Evolutionary conservation across 2,113 vertebrate genomes (phyloP).

Genomic region (Tenrec ecaudatus): DNA sequence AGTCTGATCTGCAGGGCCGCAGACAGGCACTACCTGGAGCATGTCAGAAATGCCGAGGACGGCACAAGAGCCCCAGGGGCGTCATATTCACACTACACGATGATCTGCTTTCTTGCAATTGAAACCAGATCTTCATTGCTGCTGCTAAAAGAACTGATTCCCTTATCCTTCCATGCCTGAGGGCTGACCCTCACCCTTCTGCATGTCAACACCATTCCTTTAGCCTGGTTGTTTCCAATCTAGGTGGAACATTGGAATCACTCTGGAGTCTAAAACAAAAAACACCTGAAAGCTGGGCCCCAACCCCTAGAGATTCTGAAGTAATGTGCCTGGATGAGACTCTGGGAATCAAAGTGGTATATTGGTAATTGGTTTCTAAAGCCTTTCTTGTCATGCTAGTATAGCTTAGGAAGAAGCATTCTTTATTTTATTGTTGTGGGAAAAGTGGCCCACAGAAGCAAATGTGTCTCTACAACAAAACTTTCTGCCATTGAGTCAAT

Average conservation of each 20-base stretch:
- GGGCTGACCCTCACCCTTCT: background rate
- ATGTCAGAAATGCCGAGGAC: background rate
- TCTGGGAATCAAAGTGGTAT: background rate
- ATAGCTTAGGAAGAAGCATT: background rate
- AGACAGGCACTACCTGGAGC: background rate
- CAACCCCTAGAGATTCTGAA: conserved; percentile 12
- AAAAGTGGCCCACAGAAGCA: too few relatives aligned
- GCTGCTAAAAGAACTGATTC: background rate
- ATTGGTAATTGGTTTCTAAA: background rate
- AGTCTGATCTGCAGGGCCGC: background rate
- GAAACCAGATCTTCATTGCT: background rate
- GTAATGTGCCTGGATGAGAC: background rate
- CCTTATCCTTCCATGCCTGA: background rate
- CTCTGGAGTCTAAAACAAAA: background rate
- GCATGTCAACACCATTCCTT: background rate
- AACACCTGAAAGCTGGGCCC: background rate
- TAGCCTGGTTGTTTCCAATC: background rate
- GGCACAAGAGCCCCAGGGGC: background rate
- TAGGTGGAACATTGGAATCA: background rate
- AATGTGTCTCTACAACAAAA: too few relatives aligned
- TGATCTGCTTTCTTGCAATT: background rate
- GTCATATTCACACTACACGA: background rate
- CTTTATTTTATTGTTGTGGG: background rate
- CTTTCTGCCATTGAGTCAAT: too few relatives aligned
- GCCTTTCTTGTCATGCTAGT: background rate